Evolutionary conservation across 2,113 vertebrate genomes (phyloP), one percentile per base, ranked within the genome.

Genomic region (Micronycteris hirsuta): DNA sequence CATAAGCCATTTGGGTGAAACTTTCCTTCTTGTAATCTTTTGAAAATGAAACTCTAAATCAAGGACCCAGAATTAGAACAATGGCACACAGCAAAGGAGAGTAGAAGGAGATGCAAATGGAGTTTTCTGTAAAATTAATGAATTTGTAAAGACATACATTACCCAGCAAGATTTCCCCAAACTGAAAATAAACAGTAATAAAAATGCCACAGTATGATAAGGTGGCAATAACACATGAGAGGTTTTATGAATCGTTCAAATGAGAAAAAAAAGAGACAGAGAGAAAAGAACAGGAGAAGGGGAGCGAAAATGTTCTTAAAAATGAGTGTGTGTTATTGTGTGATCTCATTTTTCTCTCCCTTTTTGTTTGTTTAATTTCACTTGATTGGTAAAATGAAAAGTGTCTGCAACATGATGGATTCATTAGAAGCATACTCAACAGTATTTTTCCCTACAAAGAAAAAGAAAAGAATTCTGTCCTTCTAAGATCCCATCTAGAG

Each of bases 61-160:
- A 96, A 97, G 45, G 28, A 41, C 33, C 95, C 56, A 94, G 81
- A 97, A 97, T 97, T 97, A 96, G 97, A 97, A 93, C 14, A 96
- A 90, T 33, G 97, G 49, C 49, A 80, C 85, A 89, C 17, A 95
- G 71, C 12, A 88, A 97, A 96, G 36, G 78, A 86, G 82, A 90
- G 93, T 16, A 5, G 6, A 0, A 12, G 56, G 45, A 93, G 91
- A 96, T 92, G 31, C 38, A 97, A 97, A 98, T 94, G 97, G 94
- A 97, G 83, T 97, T 98, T 98, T 97, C 95, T 96, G 49, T 96
- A 78, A 98, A 98, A 98, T 97, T 97, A 98, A 98, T 97, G 96
- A 96, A 97, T 98, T 88, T 97, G 81, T 97, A 68, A 86, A 96
- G 76, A 96, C 89, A 96, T 96, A 96, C 1, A 68, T 14, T 97